phyloP scores from a whole-genome alignment of 2,113 vertebrate species.

The Tupaia chinensis region DNA sequence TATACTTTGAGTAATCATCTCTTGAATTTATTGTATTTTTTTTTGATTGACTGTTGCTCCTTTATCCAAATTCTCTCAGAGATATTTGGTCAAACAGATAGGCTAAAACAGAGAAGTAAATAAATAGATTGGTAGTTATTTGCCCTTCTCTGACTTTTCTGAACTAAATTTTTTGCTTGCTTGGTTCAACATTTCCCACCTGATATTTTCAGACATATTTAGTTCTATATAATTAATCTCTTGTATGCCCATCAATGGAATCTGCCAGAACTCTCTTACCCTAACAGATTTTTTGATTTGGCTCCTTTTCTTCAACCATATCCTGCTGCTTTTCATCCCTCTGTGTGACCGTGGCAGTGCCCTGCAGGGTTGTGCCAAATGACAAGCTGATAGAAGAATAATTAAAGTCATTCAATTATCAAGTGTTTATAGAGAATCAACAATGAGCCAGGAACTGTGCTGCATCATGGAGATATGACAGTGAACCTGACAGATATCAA shows the following conservation, averaged over 20 bases:
- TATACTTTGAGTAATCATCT: background rate
- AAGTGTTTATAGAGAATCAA: constrained; percentile 3
- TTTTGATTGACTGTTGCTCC: background rate
- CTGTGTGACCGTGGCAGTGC: background rate
- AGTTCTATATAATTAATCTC: constrained; percentile 57
- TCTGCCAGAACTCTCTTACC: background rate
- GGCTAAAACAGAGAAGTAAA: background rate
- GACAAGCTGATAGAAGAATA: background rate
- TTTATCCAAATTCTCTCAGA: background rate
- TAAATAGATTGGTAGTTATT: background rate
- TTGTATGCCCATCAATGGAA: background rate
- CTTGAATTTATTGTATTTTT: background rate
- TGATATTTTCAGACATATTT: constrained; percentile 47
- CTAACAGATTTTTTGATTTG: constrained; percentile 49
- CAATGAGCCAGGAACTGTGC: background rate
- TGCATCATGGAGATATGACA: background rate
- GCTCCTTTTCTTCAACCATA: background rate
- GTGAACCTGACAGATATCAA: background rate
- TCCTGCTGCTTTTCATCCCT: background rate
- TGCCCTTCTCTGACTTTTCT: background rate
- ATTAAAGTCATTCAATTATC: constrained; percentile 49
- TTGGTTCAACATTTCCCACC: background rate
- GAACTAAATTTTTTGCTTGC: background rate
- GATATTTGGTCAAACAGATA: background rate
- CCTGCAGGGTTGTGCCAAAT: background rate